Base-by-base conservation (phyloP, 2,113 vertebrate species). In the Cryptotis parvus region DNA sequence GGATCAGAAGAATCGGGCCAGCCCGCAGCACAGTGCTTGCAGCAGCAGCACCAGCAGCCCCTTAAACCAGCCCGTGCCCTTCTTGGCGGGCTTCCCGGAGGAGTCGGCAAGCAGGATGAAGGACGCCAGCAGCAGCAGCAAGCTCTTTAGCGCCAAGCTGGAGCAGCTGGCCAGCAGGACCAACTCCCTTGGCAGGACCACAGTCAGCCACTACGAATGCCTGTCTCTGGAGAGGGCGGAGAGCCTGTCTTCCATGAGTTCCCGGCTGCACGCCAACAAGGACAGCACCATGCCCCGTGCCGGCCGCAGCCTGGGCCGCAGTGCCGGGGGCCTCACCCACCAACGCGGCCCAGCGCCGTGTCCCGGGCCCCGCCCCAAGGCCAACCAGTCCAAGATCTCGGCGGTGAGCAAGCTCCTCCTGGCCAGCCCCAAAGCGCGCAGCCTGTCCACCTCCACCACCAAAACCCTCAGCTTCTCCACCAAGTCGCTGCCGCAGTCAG, bases 401-500 rank as follows among this genome's bases (percentile, higher is more conserved):
- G 99, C 99, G 0, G 99, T 99, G 94, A 98, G 98, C 97, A 99
- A 99, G 94, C 98, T 99, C 31, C 98, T 99, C 70, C 98, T 99
- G 98, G 98, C 98, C 73, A 99, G 98, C 90, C 99, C 99, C 76
- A 99, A 99, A 90, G 96, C 98, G 27, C 98, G 99, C 84, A 99
- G 98, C 95, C 97, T 99, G 73, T 99, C 99, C 82, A 96, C 99
- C 9, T 98, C 99, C 45, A 98, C 98, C 96, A 99, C 99, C 96
- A 99, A 99, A 97, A 99, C 98, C 0, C 98, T 99, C 82, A 99
- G 99, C 97, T 99, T 99, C 96, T 99, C 99, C 3, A 99, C 99
- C 89, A 99, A 99, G 97, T 99, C 99, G 11, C 98, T 99, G 91
- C 99, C 98, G 22, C 99, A 99, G 97, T 97, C 98, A 0, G 94